Evolutionary conservation across 2,888 invertebrate genomes (phyloP), one percentile per base, ranked within the genome.

Genomic region (Tetramorium bicarinatum): DNA sequence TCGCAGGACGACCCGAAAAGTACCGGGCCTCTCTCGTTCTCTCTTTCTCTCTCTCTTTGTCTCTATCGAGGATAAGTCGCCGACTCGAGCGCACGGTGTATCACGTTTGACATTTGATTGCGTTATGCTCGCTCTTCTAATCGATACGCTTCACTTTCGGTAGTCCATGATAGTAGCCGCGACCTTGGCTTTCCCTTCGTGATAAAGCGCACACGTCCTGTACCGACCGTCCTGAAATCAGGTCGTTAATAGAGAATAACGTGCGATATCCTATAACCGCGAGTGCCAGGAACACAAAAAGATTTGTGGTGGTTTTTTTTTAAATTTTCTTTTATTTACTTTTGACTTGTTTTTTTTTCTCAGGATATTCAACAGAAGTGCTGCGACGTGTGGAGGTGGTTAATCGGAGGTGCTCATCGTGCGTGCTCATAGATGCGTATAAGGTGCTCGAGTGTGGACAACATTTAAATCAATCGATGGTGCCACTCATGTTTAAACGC

Each of bases 191-290:
- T 77, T 74, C 81, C n/a, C 83, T 66, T 66, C 79, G 83, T 74
- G 71, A 52, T 76, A 84, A 64, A 80, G 79, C 54, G 52, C 64
- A 76, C 84, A 72, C 56, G 67, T 81, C 82, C 75, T 59, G 79
- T 79, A 71, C 79, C 56, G 82, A 66, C 79, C 74, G 82, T 84
- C 89, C 92, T 91, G 91, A 91, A 92, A 92, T 90, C 92, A 92
- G 89, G 92, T 87, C 79, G 85, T 91, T 89, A 91, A 85, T 89
- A 85, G 83, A 86, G 80, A 82, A 87, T 71, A 87, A 72, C 34
- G 75, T 85, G 80, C 61, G 66, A 47, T 38, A 72, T 61, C 49
- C 52, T 61, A 54, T 25, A 69, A 77, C 54, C 71, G 69, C n/a
- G 29, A 21, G 49, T 72, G 47, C 49, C 67, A 74, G 64, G 75